Evolutionary conservation across 2,797 vertebrate genomes (phyloP).

Genomic region (Astyanax mexicanus): DNA sequence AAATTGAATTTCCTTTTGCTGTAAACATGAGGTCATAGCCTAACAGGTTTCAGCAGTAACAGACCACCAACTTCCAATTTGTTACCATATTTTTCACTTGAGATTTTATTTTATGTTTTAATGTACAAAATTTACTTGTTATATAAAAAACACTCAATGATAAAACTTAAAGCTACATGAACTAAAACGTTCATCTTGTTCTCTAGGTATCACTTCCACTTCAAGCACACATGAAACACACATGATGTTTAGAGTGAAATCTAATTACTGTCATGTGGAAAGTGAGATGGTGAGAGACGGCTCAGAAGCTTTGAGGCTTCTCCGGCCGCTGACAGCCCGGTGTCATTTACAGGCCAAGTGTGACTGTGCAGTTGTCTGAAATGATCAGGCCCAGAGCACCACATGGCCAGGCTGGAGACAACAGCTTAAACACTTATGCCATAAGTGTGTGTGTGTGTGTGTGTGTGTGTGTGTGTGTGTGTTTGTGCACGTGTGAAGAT

Average conservation of each 20-base stretch:
- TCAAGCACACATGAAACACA: not conserved
- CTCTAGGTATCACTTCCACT: not conserved
- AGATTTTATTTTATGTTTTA: no score
- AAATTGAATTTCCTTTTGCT: no score
- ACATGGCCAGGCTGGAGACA: constrained; percentile 47
- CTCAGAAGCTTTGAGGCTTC: constrained; percentile 36
- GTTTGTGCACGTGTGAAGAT: not conserved
- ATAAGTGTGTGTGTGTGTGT: constrained; percentile 31
- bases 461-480: constrained; percentile 10
- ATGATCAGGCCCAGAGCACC: constrained; percentile 51
- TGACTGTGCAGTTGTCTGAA: constrained; percentile 57
- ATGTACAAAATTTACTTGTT: no score
- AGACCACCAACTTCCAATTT: no score
- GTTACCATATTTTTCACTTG: no score
- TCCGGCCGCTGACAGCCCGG: constrained; percentile 51
- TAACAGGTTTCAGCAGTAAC: not conserved
- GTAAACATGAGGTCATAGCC: not conserved
- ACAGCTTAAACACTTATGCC: constrained; percentile 59
- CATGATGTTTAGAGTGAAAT: not conserved
- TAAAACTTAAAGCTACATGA: no score
- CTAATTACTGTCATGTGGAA: constrained; percentile 28
- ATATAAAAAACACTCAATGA: no score
- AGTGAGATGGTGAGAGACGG: constrained; percentile 12
- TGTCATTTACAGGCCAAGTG: constrained; percentile 60
- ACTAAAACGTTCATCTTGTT: no score